Conservation (phyloP, 1,140 invertebrate species). For the Steinernema feltiae region DNA sequence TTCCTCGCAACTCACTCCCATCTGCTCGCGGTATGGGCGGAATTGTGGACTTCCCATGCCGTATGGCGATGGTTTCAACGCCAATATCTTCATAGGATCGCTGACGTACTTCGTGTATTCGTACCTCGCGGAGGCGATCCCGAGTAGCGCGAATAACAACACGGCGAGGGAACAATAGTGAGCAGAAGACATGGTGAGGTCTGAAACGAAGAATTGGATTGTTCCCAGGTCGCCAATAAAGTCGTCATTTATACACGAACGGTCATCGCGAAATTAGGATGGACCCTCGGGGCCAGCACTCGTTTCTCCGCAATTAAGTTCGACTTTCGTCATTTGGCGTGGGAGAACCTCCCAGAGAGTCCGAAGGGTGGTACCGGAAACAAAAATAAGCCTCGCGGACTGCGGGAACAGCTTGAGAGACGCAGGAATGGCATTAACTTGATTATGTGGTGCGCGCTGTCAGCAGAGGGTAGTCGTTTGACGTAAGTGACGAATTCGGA, state of each 20-base stretch:
- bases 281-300: background rate
- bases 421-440: too few species aligned
- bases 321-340: background rate
- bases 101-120: constrained; percentile 9
- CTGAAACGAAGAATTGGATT: background rate
- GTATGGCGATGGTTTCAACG: background rate
- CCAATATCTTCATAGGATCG: constrained; percentile 1
- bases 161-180: background rate
- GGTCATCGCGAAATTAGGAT: background rate
- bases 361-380: too few species aligned
- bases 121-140: background rate
- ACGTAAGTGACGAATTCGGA: too few species aligned
- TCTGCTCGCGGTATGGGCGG: background rate
- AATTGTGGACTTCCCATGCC: background rate
- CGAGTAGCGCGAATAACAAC: background rate
- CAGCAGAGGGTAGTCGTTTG: too few species aligned
- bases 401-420: too few species aligned
- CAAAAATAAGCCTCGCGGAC: too few species aligned
- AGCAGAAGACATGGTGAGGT: background rate
- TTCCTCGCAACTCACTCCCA: background rate
- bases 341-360: too few species aligned
- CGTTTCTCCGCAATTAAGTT: background rate
- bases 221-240: too few species aligned
- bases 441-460: too few species aligned
- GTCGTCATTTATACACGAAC: background rate